Evolutionary conservation across 1,140 invertebrate species (phyloP).

Genomic region (Brachystomella parvula): DNA sequence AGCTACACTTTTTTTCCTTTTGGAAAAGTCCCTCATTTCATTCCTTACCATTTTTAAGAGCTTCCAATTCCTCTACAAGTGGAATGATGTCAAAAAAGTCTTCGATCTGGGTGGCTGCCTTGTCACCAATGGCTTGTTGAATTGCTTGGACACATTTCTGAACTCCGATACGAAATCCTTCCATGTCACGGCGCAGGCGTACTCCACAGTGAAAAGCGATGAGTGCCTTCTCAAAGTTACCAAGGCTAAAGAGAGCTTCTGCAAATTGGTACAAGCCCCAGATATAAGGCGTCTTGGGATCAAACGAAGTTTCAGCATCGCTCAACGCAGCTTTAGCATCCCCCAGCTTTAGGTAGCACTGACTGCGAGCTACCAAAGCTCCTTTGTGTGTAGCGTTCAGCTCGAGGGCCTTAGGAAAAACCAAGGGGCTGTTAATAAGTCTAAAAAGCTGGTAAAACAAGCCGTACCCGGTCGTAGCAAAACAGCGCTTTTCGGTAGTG

Average conservation of each 20-base stretch:
- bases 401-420: conserved; percentile 18
- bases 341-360: conserved; percentile 30
- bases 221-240: conserved; percentile 48
- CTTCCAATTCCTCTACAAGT: conserved; percentile 23
- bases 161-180: conserved; percentile 47
- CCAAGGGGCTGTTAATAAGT: no score
- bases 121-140: conserved; percentile 47
- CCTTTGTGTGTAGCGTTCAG: conserved; percentile 19
- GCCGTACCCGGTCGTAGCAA: conserved; percentile 33
- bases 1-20: not conserved
- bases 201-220: conserved; percentile 47
- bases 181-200: conserved; percentile 44
- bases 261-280: conserved; percentile 45
- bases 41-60: conserved; percentile 2
- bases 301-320: conserved; percentile 26
- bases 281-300: conserved; percentile 14
- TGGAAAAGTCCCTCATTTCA: not conserved
- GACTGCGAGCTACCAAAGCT: conserved; percentile 25
- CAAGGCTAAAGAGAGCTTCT: conserved; percentile 46
- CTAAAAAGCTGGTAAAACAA: no score
- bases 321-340: conserved; percentile 15
- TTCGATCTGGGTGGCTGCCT: conserved; percentile 22
- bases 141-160: conserved; percentile 48
- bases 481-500: conserved; percentile 29
- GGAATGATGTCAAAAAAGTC: conserved; percentile 23